phyloP scores from a whole-genome alignment of 2,797 vertebrate species.

The Limosa lapponica region DNA sequence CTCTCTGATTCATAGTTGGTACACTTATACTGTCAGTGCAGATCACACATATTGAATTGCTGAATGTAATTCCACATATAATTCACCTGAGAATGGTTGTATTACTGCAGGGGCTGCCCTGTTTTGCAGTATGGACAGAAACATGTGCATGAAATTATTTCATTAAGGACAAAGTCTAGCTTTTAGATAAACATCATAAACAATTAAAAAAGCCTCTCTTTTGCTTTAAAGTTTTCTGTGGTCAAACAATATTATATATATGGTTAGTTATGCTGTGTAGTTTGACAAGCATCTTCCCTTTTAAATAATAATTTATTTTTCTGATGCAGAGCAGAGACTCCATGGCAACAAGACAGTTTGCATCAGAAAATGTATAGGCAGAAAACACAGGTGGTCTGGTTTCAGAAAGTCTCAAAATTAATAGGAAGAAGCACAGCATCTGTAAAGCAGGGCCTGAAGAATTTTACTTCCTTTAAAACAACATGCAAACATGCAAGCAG shows the following conservation, averaged over 20 bases:
- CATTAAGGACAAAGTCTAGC: neutral
- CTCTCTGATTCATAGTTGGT: neutral
- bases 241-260: neutral
- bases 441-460: neutral
- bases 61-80: neutral
- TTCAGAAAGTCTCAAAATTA: neutral
- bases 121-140: neutral
- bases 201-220: rapidly evolving
- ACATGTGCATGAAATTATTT: neutral
- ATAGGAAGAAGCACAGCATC: neutral
- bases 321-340: neutral
- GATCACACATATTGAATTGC: neutral
- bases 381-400: neutral
- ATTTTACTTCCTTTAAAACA: neutral
- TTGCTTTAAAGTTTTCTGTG: neutral
- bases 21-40: neutral
- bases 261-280: neutral
- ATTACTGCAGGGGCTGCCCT: neutral
- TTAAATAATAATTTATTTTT: neutral
- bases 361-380: neutral
- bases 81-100: neutral
- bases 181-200: neutral
- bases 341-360: neutral
- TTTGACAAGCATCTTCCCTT: neutral
- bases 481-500: neutral